Conservation (phyloP, 1,140 invertebrate species). For the Pseudomyrmex gracilis region DNA sequence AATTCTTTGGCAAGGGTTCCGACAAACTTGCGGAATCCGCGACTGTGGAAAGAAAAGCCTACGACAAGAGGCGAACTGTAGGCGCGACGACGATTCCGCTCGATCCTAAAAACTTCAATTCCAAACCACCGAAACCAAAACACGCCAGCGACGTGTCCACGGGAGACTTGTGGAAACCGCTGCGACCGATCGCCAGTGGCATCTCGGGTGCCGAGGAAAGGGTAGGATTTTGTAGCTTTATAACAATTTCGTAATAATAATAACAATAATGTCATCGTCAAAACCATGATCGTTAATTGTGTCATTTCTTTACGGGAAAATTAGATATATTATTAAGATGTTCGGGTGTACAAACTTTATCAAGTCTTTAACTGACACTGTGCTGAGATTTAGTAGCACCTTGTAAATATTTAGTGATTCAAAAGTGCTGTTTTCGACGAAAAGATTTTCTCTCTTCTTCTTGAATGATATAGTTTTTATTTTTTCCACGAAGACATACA, state of each 20-base stretch:
- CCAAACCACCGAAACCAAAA: conserved; percentile 87
- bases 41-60: conserved; percentile 81
- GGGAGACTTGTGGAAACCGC: conserved; percentile 91
- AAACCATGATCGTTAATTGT: background rate
- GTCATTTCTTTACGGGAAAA: background rate
- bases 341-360: background rate
- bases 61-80: conserved; percentile 88
- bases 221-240: conserved; percentile 82
- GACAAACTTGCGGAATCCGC: conserved; percentile 76
- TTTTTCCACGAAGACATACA: too few species aligned
- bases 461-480: too few species aligned
- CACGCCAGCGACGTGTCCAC: conserved; percentile 87
- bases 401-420: background rate
- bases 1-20: conserved; percentile 80
- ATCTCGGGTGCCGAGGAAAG: conserved; percentile 86
- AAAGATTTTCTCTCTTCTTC: too few species aligned
- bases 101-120: conserved; percentile 88
- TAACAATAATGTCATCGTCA: background rate
- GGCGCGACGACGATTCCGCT: conserved; percentile 91
- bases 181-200: conserved; percentile 90
- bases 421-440: background rate
- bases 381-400: background rate
- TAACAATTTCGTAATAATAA: background rate
- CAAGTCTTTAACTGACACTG: background rate
- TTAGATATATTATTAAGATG: background rate